A percentile compares a stretch with the other conserved stretches of the same genome.
Evolutionary conservation across 2,113 vertebrate genomes (phyloP).

Genomic region (Morone saxatilis): DNA sequence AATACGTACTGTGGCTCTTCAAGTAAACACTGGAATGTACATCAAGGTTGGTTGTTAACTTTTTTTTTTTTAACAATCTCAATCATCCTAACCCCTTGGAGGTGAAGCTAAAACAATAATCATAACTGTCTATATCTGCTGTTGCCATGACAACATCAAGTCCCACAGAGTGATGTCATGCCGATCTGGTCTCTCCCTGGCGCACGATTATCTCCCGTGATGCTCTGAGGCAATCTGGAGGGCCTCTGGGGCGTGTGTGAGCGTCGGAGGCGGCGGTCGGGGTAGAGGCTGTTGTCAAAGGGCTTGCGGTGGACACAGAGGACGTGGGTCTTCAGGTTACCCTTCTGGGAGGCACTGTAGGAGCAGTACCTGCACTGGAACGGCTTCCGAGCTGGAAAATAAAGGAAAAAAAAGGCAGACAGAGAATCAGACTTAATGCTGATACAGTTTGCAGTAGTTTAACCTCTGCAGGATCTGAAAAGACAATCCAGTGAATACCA

Average conservation of each 20-base stretch:
- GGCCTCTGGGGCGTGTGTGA: constrained; percentile 81
- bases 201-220: constrained; percentile 51
- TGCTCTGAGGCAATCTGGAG: constrained; percentile 63
- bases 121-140: constrained; percentile 63
- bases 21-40: constrained; percentile 84
- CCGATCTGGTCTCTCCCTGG: constrained; percentile 64
- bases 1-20: constrained; percentile 82
- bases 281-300: constrained; percentile 97
- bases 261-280: constrained; percentile 94
- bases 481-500: not conserved
- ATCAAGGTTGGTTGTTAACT: constrained; percentile 70
- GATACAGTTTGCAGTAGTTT: not conserved
- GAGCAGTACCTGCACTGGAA: constrained; percentile 96
- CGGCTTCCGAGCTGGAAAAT: constrained; percentile 88
- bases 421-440: not conserved
- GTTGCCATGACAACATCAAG: constrained; percentile 79
- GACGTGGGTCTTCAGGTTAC: constrained; percentile 97
- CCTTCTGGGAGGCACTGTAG: constrained; percentile 97
- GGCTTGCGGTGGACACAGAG: constrained; percentile 96
- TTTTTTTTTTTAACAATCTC: constrained; percentile 62
- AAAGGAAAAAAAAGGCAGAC: constrained; percentile 43
- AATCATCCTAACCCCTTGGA: constrained; percentile 64
- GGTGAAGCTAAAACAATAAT: constrained; percentile 72
- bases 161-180: constrained; percentile 76
- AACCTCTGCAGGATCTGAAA: not conserved